Evolutionary conservation across 1,140 invertebrate genomes (phyloP).

Genomic region (Papilio dardanus): DNA sequence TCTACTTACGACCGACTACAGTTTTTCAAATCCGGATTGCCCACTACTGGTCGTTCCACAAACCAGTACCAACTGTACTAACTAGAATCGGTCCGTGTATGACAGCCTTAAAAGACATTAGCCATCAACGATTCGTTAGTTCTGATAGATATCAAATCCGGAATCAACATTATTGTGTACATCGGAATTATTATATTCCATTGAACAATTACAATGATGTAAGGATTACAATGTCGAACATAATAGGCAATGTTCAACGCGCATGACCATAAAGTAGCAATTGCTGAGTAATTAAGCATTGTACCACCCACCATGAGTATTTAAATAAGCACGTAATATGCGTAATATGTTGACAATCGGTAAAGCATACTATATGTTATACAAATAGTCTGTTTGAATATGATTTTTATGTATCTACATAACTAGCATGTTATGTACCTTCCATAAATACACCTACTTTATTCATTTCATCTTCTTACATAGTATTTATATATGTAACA

Average conservation of each 20-base stretch:
- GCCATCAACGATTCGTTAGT: neutral
- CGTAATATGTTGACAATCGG: constrained; percentile 16
- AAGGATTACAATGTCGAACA: neutral
- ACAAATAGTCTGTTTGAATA: neutral
- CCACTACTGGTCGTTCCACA: no score
- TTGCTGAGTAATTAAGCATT: neutral
- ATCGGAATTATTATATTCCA: constrained; percentile 20
- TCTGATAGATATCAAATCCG: constrained; percentile 22
- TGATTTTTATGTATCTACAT: neutral
- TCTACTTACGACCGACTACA: no score
- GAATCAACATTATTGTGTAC: neutral
- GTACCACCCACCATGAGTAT: neutral
- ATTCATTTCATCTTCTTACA: neutral
- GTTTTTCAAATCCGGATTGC: no score
- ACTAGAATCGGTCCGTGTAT: neutral
- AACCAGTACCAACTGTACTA: no score
- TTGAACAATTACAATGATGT: neutral
- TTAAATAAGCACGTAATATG: constrained; percentile 8
- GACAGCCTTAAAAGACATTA: neutral
- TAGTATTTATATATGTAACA: no score
- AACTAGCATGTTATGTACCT: constrained; percentile 13
- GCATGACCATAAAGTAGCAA: neutral
- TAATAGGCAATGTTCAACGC: neutral
- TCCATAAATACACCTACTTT: neutral
- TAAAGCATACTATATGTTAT: constrained; percentile 3